Evolutionary conservation across 2,888 invertebrate species (phyloP), one percentile per base, ranked within the genome.

Genomic region (Molorchus minor): DNA sequence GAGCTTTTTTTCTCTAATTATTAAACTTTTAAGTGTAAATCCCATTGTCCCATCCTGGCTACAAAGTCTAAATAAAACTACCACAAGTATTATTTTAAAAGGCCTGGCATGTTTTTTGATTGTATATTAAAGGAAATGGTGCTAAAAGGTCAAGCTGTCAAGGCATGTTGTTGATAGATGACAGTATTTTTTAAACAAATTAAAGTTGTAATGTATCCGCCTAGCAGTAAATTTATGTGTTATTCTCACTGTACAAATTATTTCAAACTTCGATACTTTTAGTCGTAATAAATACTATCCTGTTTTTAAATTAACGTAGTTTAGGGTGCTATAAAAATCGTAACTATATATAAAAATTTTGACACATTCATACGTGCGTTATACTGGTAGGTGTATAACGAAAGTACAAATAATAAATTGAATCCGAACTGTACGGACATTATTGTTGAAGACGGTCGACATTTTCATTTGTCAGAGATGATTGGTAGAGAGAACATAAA

Each of bases 381-480:
- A 25, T 25, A 25, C n/a, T 49, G 49, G 49, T n/a, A n/a, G n/a
- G n/a, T 49, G 36, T 49, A 49, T 25, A 38, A 38, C 38, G 36
- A 49, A 49, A 49, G 13, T 49, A 49, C 38, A 49, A 49, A 49
- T 33, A 62, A 62, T 65, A 64, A 65, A 68, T 68, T 65, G 68
- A 68, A 65, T 64, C 55, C 60, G 64, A 62, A 57, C 61, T 60
- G 61, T 59, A 57, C 59, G 62, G 60, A 61, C 61, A 61, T 68
- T 66, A 68, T 66, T 68, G 70, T 70, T 72, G 69, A 72, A 67
- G 70, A 72, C 69, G 70, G 69, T 70, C 66, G 71, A 71, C 70
- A 67, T 70, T 72, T 70, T 72, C 68, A 69, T 70, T 71, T 70
- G 70, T 69, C 70, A 69, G 67, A 63, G 64, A 70, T 71, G 70